Evolutionary conservation across 2,797 vertebrate species (phyloP).

Genomic region (Gephyroberyx darwinii): DNA sequence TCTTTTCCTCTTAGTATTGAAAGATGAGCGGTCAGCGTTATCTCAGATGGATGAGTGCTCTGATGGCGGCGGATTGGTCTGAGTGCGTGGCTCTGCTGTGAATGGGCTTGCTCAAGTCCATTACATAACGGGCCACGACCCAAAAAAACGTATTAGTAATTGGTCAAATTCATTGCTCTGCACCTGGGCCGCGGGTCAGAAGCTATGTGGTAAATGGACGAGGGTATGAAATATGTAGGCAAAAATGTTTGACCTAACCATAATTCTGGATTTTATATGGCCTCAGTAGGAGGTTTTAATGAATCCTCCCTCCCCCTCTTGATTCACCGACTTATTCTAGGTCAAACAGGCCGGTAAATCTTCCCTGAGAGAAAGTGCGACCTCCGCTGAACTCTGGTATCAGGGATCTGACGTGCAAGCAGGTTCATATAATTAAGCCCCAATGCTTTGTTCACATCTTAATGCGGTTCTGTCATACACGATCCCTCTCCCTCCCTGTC

Average conservation of each 20-base stretch:
- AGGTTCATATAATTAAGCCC: constrained; percentile 53
- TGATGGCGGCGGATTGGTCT: neutral
- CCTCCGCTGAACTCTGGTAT: constrained; percentile 60
- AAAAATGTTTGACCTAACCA: constrained; percentile 34
- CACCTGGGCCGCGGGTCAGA: constrained; percentile 34
- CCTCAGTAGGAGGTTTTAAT: constrained; percentile 35
- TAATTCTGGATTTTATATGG: constrained; percentile 52
- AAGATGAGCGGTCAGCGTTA: constrained; percentile 8
- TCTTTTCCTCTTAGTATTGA: neutral
- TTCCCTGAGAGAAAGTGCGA: constrained; percentile 35
- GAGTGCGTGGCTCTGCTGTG: neutral
- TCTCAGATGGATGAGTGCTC: constrained; percentile 9
- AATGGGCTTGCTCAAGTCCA: neutral
- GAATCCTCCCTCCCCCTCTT: constrained; percentile 47
- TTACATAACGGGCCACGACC: neutral
- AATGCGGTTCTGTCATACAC: constrained; percentile 31
- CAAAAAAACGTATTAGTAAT: neutral
- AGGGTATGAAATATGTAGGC: constrained; percentile 15
- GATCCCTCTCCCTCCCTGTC: constrained; percentile 17
- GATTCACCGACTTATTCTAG: constrained; percentile 48
- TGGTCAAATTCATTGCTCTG: constrained; percentile 20
- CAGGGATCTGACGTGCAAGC: constrained; percentile 47
- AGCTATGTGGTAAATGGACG: constrained; percentile 13
- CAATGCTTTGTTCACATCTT: constrained; percentile 40
- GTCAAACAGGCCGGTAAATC: constrained; percentile 52